phyloP scores from a whole-genome alignment of 1,140 invertebrate genomes.

The Armadillidium nasatum region DNA sequence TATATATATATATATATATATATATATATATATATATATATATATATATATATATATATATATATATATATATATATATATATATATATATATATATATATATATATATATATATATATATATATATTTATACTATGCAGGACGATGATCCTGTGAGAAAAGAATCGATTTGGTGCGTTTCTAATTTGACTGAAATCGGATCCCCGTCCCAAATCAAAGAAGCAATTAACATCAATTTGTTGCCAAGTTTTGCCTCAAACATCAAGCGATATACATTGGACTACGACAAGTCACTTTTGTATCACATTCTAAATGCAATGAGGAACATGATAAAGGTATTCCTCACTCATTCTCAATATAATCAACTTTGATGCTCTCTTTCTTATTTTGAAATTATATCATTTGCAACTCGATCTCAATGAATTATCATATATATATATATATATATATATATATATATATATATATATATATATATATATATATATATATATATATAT shows the following conservation, averaged over 20 bases:
- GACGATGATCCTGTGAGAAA: background rate
- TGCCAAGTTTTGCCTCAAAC: background rate
- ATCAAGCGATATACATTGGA: background rate
- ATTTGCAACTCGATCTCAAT: no score
- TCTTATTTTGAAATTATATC: no score
- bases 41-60: no score
- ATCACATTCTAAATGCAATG: background rate
- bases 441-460: background rate
- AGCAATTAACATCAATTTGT: background rate
- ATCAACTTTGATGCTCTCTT: no score
- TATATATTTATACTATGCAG: background rate
- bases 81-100: no score
- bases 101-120: no score
- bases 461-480: background rate
- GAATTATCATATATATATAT: no score
- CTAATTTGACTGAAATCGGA: background rate
- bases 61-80: no score
- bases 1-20: no score
- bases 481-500: background rate
- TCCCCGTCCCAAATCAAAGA: background rate
- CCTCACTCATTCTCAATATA: no score
- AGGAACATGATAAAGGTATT: constrained; percentile 2
- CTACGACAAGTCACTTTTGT: background rate
- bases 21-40: no score
- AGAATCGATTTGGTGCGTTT: background rate